Conservation (phyloP, 1,140 invertebrate genomes). For the Pseudomyrmex sp. region DNA sequence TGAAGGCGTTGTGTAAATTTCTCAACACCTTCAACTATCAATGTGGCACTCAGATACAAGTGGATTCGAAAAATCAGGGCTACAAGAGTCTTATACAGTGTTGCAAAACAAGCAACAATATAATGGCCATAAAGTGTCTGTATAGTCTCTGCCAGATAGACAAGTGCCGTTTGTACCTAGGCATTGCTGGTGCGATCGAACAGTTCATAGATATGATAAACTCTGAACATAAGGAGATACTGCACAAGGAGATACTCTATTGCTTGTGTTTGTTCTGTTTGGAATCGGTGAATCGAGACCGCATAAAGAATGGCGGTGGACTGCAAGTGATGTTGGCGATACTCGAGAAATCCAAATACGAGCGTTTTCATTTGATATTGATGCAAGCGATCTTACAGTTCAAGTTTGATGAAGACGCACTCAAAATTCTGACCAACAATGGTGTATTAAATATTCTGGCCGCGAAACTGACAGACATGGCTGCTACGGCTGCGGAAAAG, state of each 20-base stretch:
- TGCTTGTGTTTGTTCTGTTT: conserved; percentile 79
- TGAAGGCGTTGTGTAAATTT: conserved; percentile 79
- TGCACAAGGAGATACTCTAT: conserved; percentile 69
- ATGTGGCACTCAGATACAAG: conserved; percentile 74
- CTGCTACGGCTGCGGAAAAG: conserved; percentile 43
- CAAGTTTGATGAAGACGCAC: conserved; percentile 75
- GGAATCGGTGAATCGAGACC: conserved; percentile 80
- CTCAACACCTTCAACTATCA: conserved; percentile 64
- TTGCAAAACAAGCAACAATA: conserved; percentile 70
- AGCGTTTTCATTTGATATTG: conserved; percentile 75
- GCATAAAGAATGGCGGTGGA: conserved; percentile 72
- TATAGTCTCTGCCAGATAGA: conserved; percentile 77
- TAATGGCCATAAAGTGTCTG: conserved; percentile 77
- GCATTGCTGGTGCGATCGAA: conserved; percentile 75
- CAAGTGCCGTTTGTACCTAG: conserved; percentile 77
- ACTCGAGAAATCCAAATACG: conserved; percentile 71
- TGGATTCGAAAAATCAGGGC: conserved; percentile 71
- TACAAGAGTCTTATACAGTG: conserved; percentile 76
- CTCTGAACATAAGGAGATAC: conserved; percentile 3
- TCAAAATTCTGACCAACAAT: conserved; percentile 78
- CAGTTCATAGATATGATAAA: conserved; percentile 71
- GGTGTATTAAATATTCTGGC: conserved; percentile 79
- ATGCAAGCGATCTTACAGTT: conserved; percentile 79
- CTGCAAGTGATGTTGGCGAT: conserved; percentile 77
- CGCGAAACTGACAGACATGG: conserved; percentile 75